Base-by-base conservation (phyloP, 1,140 invertebrate genomes). In the Orius insidiosus region DNA sequence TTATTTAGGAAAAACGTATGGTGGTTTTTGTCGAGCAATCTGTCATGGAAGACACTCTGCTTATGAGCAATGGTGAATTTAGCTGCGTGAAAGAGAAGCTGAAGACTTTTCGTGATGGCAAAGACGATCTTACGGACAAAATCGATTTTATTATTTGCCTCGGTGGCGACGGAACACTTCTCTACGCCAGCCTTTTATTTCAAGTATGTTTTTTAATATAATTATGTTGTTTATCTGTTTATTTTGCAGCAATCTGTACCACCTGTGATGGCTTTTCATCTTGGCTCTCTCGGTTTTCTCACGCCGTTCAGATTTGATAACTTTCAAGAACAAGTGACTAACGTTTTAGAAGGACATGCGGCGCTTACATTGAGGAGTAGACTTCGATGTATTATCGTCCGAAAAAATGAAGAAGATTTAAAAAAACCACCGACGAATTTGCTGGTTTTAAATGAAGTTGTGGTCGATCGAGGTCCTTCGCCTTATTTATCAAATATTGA, bases 71-170 rank as follows among this genome's bases (percentile, higher is more conserved):
- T 61, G 60, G 66, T 1, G 71, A 75, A 42, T 95, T 74, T 53
- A 46, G 48, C 19, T 62, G 65, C 1, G 71, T 94, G 1, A 76
- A 80, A 44, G 84, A 89, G 39, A 79, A 83, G 55, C 66, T 96
- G 31, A 85, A 87, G 67, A 87, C 84, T 0, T 96, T 96, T 65
- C 74, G 78, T 47, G 88, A 94, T 59, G 86, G 84, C 30, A 81
- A 80, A 15, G 82, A 85, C 58, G 80, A 86, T 60, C 68, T 86
- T 6, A 86, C 88, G 3, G 88, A 94, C 60, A 89, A 89, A 62
- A 92, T 97, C 50, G 92, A 96, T 63, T 94, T 97, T 58, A 93
- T 96, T 49, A 81, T 96, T 36, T 96, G 90, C 56, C 63, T 97
- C 3, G 92, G 92, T 1, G 92, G 93, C 3, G 92, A 97, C 63